Conservation (phyloP, 2,888 invertebrate species). For the Polylopha cassiicola region DNA sequence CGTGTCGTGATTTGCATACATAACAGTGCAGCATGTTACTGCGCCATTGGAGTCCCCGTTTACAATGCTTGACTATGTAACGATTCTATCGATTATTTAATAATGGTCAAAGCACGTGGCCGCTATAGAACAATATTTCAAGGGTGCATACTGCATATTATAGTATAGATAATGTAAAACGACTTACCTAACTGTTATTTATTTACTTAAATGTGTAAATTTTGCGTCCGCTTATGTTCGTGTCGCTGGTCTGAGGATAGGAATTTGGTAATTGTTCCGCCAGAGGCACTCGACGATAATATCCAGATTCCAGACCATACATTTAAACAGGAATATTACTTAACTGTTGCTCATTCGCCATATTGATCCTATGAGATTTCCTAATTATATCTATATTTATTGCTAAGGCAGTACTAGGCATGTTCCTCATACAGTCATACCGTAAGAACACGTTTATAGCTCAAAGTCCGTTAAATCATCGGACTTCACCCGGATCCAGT, state of each 20-base stretch:
- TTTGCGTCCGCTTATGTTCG: no score
- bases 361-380: no score
- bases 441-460: conserved; percentile 3
- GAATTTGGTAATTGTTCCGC: conserved; percentile 9
- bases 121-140: no score
- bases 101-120: not conserved
- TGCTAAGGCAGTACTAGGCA: no score
- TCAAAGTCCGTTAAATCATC: conserved; percentile 21
- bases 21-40: conserved; percentile 8
- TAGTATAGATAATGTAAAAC: no score
- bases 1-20: conserved; percentile 9
- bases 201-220: no score
- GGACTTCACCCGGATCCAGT: conserved; percentile 39
- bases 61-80: conserved; percentile 1
- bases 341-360: conserved; percentile 7
- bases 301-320: no score
- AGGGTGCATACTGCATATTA: no score
- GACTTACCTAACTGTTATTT: no score
- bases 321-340: conserved; percentile 7
- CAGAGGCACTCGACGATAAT: no score
- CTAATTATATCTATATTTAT: no score
- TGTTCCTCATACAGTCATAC: no score
- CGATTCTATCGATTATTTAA: conserved; percentile 8
- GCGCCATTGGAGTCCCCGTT: conserved; percentile 1
- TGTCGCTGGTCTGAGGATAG: not conserved